These are phyloP conservation scores for Eupithecia inturbata DNA, from an alignment of 2,888 invertebrate species.

Conservation along the genomic window DNA sequence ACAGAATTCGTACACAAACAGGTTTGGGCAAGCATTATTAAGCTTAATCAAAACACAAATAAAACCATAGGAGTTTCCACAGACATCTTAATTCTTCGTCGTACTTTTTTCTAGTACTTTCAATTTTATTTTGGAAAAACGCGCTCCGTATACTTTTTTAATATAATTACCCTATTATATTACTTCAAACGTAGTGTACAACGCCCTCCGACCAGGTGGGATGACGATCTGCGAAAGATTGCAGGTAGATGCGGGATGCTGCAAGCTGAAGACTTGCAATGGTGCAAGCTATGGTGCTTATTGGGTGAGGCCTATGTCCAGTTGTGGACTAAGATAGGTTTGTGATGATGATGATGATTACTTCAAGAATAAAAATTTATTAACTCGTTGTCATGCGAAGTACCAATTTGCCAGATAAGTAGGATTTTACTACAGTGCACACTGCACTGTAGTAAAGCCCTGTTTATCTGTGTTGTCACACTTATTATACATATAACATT, in stretches of 20 bases:
- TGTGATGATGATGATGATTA: too few species aligned
- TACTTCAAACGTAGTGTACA: too few species aligned
- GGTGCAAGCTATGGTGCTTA: too few species aligned
- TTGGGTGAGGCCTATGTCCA: too few species aligned
- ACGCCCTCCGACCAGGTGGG: too few species aligned
- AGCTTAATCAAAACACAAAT: slow-evolving; percentile 45
- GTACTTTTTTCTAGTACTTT: slow-evolving; percentile 8
- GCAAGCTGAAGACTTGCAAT: too few species aligned
- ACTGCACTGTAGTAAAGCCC: too few species aligned
- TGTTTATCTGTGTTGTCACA: background rate
- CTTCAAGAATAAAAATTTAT: background rate
- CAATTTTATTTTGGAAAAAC: slow-evolving; percentile 1
- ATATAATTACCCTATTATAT: background rate
- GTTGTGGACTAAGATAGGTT: too few species aligned
- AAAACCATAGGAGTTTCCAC: slow-evolving; percentile 40
- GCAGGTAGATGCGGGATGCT: too few species aligned
- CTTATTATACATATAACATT: background rate
- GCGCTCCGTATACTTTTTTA: background rate
- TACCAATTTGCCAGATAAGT: background rate
- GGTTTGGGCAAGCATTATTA: slow-evolving; percentile 54
- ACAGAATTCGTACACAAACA: slow-evolving; percentile 63
- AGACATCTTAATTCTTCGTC: slow-evolving; percentile 8
- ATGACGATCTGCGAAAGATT: too few species aligned
- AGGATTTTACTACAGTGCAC: background rate
- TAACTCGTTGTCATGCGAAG: background rate